These are phyloP conservation scores for Magallana angulata DNA, from an alignment of 1,140 invertebrate species.

Conservation along the genomic window DNA sequence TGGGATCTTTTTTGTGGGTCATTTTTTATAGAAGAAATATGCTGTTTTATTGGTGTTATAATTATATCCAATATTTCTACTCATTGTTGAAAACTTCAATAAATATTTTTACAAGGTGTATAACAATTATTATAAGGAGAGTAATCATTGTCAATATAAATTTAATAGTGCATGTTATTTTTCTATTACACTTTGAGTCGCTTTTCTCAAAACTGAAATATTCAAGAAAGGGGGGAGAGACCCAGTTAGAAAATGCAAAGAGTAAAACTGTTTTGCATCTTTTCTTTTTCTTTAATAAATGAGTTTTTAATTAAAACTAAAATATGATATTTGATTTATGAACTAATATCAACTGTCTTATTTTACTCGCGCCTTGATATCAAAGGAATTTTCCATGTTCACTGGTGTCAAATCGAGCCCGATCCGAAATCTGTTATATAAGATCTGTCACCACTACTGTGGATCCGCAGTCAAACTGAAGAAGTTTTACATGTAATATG, in stretches of 20 bases:
- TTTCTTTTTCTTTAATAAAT: constrained; percentile 2
- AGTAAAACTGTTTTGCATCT: not conserved
- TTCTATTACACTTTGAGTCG: not conserved
- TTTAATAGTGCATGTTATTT: too few relatives aligned
- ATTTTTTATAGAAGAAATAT: too few relatives aligned
- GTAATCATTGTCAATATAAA: too few relatives aligned
- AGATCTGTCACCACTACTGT: constrained; percentile 16
- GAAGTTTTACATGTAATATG: constrained; percentile 31
- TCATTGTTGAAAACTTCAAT: too few relatives aligned
- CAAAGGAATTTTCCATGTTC: constrained; percentile 14
- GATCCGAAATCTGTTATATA: constrained; percentile 16
- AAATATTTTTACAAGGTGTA: too few relatives aligned
- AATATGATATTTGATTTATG: constrained; percentile 12
- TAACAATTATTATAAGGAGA: too few relatives aligned
- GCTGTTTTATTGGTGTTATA: too few relatives aligned
- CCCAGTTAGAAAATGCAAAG: not conserved
- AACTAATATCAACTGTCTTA: not conserved
- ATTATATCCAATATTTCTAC: too few relatives aligned
- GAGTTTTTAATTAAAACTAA: constrained; percentile 8
- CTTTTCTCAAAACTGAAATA: not conserved
- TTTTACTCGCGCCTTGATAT: not conserved
- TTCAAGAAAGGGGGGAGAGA: not conserved
- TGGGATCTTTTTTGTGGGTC: too few relatives aligned
- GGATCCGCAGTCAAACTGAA: constrained; percentile 12
- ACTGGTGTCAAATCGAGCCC: not conserved